Evolutionary conservation across 2,797 vertebrate genomes (phyloP).

Genomic region (Meda fulgida): DNA sequence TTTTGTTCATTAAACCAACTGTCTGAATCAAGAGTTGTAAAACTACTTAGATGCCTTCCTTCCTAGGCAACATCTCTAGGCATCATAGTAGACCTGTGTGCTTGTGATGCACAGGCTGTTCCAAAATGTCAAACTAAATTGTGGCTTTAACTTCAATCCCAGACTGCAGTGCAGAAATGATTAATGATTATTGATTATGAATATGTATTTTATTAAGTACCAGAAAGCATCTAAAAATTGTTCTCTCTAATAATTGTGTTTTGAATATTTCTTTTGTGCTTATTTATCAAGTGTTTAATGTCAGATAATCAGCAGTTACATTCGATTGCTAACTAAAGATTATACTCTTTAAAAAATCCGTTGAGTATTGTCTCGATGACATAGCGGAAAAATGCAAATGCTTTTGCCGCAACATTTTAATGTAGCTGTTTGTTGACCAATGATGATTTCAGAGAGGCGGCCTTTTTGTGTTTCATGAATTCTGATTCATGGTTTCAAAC

Average conservation of each 20-base stretch:
- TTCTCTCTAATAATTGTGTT: background rate
- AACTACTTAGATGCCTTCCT: background rate
- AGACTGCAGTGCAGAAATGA: too few relatives aligned
- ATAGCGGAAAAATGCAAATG: background rate
- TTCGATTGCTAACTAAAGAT: background rate
- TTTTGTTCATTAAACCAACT: conserved; percentile 17
- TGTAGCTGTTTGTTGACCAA: background rate
- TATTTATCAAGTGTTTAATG: background rate
- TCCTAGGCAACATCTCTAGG: background rate
- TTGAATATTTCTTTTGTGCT: background rate
- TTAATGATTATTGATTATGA: too few relatives aligned
- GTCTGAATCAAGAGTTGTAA: background rate
- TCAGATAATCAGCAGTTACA: background rate
- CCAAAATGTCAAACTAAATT: background rate
- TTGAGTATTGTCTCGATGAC: background rate
- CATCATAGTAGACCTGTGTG: too few relatives aligned
- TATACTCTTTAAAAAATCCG: background rate
- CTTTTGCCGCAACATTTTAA: background rate
- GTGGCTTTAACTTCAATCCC: too few relatives aligned
- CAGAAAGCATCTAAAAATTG: background rate
- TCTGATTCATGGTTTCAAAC: too few relatives aligned
- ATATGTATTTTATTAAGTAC: background rate
- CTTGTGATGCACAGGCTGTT: background rate
- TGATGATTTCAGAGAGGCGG: too few relatives aligned
- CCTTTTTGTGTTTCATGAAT: too few relatives aligned